Base-by-base conservation (phyloP, 2,888 invertebrate genomes). In the Polyommatus icarus region DNA sequence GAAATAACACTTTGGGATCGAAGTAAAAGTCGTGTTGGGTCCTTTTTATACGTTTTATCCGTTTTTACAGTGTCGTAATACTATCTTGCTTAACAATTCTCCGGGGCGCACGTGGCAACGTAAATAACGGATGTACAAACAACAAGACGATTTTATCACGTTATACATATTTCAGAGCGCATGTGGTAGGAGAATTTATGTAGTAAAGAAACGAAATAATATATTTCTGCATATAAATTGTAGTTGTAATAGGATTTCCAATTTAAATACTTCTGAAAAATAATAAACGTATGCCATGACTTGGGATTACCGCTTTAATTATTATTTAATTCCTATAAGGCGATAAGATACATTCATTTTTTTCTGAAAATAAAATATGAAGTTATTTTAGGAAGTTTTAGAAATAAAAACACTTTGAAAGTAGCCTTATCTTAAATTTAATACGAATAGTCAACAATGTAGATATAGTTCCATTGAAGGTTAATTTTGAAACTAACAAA, bases 41-140 rank as follows among this genome's bases (percentile, higher is more conserved):
- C 83, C 87, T 86, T 88, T 83, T 82, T 81, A 83, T 85, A 89
- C 88, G 90, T 87, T 86, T 90, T 89, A 85, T 85, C 83, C 84
- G 83, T 87, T 85, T 91, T 91, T 91, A 91, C 87, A 89, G 87
- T 79, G 86, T 86, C 88, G 87, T 91, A 89, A 88, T 84, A 82
- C 87, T 84, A 86, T 83, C 84, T 86, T 84, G 83, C 84, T 85
- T 71, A 76, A 78, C 32, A 77, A 77, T 77, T 77, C 77, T 18
- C 54, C n/a, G 54, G 71, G 72, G 40, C 77, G 50, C 29, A 75
- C 50, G 54, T 75, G 73, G 24, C 54, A 18, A 2, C 40, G 29
- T 75, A 75, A 75, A 75, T 50, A 75, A 75, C 20, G 40, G 40
- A 72, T 40, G 67, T 61, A 18, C 67, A 67, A 67, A 67, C 67